Evolutionary conservation across 1,140 invertebrate genomes (phyloP), one percentile per base, ranked within the genome.

Genomic region (Pseudomyrmex flavicornis): DNA sequence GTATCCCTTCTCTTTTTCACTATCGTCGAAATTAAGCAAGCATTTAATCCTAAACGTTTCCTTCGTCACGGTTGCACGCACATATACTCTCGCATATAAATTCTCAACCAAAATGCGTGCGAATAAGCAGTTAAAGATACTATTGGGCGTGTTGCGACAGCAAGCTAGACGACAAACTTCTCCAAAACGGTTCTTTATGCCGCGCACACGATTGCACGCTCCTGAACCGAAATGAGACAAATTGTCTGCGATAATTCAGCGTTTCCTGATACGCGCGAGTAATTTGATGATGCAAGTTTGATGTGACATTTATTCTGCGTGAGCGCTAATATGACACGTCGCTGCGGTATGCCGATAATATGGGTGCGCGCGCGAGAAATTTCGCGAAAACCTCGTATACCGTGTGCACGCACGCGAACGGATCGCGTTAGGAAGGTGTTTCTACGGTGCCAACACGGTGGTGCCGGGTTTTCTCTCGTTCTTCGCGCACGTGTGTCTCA

Each of bases 381-480:
- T 87, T 84, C 69, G 68, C 54, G 69, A 84, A 77, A 87, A 87
- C 62, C 35, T 74, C 26, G 13, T 58, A 59, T 76, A 56, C 48
- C 82, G 59, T 80, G 58, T 58, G 68, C 82, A 69, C 62, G 54
- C 44, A 56, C 70, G 63, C 50, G 63, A 70, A 63, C 48, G 72
- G 66, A 85, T 87, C 70, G 59, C 50, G 85, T 88, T 70, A 56
- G 70, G 74, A 77, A 83, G 73, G 82, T 83, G 82, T 65, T 35
- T 59, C 48, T 48, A 62, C 17, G 54, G 62, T 65, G 63, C 75
- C 54, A 58, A 52, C 82, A 44, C 66, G 22, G 48, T 1, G 22
- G 17, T 44, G 46, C 35, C 20, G 50, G 35, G 63, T 54, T 87
- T 80, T 85, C 82, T 66, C 59, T 54, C 65, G 83, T 73, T 2